A percentile compares a stretch with the other conserved stretches of the same genome.
These are phyloP conservation scores for Prionailurus bengalensis DNA, from an alignment of 2,113 vertebrate genomes.

Conservation along the genomic window DNA sequence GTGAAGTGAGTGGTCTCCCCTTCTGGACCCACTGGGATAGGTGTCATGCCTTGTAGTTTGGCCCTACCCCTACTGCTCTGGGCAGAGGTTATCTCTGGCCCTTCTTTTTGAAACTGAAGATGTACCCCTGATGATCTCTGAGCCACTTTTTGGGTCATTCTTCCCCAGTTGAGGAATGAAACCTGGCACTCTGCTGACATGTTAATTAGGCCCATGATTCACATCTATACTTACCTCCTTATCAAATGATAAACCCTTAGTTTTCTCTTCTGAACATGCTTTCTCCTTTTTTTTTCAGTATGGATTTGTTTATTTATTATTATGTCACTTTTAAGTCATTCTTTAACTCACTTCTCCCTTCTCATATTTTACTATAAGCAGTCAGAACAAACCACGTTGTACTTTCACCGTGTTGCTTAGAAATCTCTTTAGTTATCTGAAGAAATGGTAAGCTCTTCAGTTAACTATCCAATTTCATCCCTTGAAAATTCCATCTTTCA, in stretches of 20 bases:
- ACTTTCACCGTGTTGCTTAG: not conserved
- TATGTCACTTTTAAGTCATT: too few relatives aligned
- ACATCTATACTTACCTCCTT: not conserved
- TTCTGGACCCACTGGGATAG: not conserved
- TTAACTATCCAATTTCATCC: not conserved
- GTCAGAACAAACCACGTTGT: not conserved
- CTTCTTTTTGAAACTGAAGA: not conserved
- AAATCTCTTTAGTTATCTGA: not conserved
- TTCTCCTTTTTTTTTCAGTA: not conserved
- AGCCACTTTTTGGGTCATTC: not conserved
- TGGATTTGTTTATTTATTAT: too few relatives aligned
- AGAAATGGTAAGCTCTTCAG: not conserved
- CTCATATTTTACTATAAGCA: not conserved
- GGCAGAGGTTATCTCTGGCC: not conserved
- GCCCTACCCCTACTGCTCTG: not conserved
- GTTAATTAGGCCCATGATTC: not conserved
- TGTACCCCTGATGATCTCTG: not conserved
- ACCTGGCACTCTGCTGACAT: not conserved
- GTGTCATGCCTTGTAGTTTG: not conserved
- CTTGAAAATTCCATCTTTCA: not conserved
- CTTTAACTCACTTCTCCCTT: not conserved
- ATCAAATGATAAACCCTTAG: not conserved
- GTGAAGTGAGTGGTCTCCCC: not conserved
- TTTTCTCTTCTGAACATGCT: not conserved
- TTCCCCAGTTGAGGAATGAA: not conserved